Base-by-base conservation (phyloP, 2,888 invertebrate genomes). In the Drosophila rubida region DNA sequence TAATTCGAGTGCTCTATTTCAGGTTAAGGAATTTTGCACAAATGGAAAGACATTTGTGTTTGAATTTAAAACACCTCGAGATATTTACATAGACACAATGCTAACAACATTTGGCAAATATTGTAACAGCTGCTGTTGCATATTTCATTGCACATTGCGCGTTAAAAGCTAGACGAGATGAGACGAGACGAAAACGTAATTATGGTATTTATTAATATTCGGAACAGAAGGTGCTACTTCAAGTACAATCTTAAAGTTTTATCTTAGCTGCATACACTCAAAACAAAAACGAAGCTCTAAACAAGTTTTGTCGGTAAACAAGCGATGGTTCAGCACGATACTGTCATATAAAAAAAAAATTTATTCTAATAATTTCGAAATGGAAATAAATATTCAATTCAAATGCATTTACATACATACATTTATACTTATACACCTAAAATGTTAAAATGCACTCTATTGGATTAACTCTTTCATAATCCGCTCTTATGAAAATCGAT, bases 41-140 rank as follows among this genome's bases (percentile, higher is more conserved):
- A 53, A 60, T 60, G 27, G 4, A 63, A 68, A 57, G 8, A 53
- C 9, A 57, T 16, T 16, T 63, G 65, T 57, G 68, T 53, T 62
- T 58, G 45, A 69, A 69, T 54, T n/a, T 58, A 41, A 50, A 69
- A 46, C 45, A 60, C 14, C 42, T 57, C 7, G 35, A 41, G 30
- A 41, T 67, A 64, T 74, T 73, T 58, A 45, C 64, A 69, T 55
- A 54, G 39, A 32, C 13, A 60, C 62, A 59, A 65, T 35, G 48
- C n/a, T 23, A 49, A 54, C 39, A 51, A 61, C 50, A 58, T 60
- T 60, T 27, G 45, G 35, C 42, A 54, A 75, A 58, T 70, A 54
- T 70, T 75, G 16, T 27, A 61, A 67, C 75, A 75, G 59, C 62
- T 75, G 75, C 16, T 54, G 27, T 30, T 63, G 58, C 32, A 68